Percentiles rank a stretch among this genome's conserved stretches.
phyloP scores from a whole-genome alignment of 2,888 invertebrate species.

The Xanthorhoe designata region DNA sequence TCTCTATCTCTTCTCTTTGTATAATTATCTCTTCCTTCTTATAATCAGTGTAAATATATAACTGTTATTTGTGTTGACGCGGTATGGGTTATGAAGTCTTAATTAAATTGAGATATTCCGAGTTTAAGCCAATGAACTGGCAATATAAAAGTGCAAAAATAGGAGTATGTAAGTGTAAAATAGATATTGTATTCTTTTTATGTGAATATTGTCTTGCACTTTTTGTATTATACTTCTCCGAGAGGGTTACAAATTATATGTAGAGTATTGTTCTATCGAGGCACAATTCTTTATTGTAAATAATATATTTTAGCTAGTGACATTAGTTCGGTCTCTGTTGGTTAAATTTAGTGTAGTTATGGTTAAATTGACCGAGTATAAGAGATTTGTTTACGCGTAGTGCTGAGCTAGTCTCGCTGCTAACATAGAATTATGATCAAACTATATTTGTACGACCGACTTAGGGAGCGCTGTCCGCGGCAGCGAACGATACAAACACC shows the following conservation, averaged over 20 bases:
- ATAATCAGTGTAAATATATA: conserved; percentile 74
- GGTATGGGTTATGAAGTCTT: conserved; percentile 80
- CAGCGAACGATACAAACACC: conserved; percentile 29
- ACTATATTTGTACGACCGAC: conserved; percentile 46
- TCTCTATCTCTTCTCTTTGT: conserved; percentile 66
- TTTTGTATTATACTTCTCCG: conserved; percentile 77
- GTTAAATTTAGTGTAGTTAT: conserved; percentile 63
- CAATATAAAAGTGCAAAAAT: conserved; percentile 84
- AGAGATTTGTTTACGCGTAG: conserved; percentile 46
- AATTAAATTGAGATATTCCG: conserved; percentile 84
- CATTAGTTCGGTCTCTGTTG: conserved; percentile 70
- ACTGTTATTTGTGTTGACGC: conserved; percentile 67
- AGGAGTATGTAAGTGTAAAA: conserved; percentile 77
- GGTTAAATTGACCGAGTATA: conserved; percentile 45
- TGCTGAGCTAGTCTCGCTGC: conserved; percentile 48
- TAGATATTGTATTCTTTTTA: conserved; percentile 76
- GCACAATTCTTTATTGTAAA: conserved; percentile 83
- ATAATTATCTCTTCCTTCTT: conserved; percentile 73
- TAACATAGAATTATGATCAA: conserved; percentile 46
- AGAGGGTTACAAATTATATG: conserved; percentile 70
- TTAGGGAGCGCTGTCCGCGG: conserved; percentile 37
- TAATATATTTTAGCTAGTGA: conserved; percentile 73
- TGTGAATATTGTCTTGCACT: conserved; percentile 81
- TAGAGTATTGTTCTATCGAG: conserved; percentile 73
- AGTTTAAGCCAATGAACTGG: conserved; percentile 83